A percentile compares a stretch with the other conserved stretches of the same genome.
Conservation (phyloP, 2,797 vertebrate species). For the Acanthurus leucopareius region DNA sequence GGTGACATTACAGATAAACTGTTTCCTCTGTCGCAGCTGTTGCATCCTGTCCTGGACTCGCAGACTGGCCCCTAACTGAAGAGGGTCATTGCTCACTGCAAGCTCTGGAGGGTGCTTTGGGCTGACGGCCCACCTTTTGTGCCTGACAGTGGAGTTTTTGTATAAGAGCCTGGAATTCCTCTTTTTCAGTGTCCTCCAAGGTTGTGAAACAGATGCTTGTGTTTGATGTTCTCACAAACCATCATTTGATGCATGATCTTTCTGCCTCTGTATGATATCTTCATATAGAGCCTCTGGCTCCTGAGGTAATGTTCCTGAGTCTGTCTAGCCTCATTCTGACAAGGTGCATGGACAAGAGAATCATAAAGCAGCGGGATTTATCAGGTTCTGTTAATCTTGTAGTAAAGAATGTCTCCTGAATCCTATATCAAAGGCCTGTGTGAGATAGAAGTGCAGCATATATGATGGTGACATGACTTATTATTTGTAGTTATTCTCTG, state of each 20-base stretch:
- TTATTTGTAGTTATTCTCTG: conserved; percentile 28
- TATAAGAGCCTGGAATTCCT: conserved; percentile 38
- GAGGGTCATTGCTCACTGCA: conserved; percentile 1
- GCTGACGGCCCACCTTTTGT: conserved; percentile 25
- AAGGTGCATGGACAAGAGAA: conserved; percentile 50
- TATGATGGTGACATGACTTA: conserved; percentile 35
- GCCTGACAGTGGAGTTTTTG: conserved; percentile 31
- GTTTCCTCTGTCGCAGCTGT: conserved; percentile 38
- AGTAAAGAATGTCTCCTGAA: conserved; percentile 57
- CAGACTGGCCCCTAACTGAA: conserved; percentile 22
- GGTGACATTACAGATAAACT: conserved; percentile 10
- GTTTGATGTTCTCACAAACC: conserved; percentile 75
- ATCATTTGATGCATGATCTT: conserved; percentile 69
- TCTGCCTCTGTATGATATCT: conserved; percentile 61
- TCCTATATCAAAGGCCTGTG: conserved; percentile 48
- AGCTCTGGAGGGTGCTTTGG: conserved; percentile 8
- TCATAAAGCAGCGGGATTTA: conserved; percentile 55
- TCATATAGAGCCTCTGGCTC: conserved; percentile 52
- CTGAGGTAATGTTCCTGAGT: conserved; percentile 54
- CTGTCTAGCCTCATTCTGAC: conserved; percentile 65
- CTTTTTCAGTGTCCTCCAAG: conserved; percentile 41
- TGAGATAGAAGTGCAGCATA: conserved; percentile 36
- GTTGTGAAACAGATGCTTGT: conserved; percentile 71
- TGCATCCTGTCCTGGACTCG: conserved; percentile 14
- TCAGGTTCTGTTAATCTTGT: conserved; percentile 44